Percentiles rank a stretch among this genome's conserved stretches.
Evolutionary conservation across 2,797 vertebrate species (phyloP).

Genomic region (Miichthys miiuy): DNA sequence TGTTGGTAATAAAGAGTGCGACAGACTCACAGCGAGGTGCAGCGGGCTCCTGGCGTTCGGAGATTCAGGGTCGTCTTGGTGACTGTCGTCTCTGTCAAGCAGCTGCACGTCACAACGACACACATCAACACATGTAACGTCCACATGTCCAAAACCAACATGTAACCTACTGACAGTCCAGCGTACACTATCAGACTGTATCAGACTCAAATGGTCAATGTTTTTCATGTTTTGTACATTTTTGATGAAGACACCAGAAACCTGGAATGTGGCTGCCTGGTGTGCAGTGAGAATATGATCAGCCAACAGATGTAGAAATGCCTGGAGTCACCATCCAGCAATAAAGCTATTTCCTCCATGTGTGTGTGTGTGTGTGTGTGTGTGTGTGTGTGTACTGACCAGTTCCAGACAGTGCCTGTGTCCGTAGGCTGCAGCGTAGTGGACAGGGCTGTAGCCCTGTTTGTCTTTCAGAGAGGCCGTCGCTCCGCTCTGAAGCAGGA

Average conservation of each 20-base stretch:
- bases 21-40: conserved; percentile 93
- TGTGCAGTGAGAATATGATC: conserved; percentile 18
- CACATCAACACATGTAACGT: not conserved
- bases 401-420: conserved; percentile 95
- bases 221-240: not conserved
- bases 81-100: conserved; percentile 89
- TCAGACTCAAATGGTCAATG: not conserved
- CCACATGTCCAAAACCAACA: not conserved
- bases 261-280: not conserved
- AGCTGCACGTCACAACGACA: conserved; percentile 84
- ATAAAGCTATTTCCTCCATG: conserved; percentile 39
- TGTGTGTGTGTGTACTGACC: conserved; percentile 83
- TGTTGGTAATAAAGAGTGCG: no score
- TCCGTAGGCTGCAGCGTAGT: conserved; percentile 97
- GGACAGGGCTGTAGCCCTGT: conserved; percentile 94
- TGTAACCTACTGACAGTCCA: not conserved
- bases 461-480: conserved; percentile 92
- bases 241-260: not conserved
- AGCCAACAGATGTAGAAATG: conserved; percentile 35
- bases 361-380: not conserved
- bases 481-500: conserved; percentile 94
- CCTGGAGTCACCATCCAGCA: conserved; percentile 17
- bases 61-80: conserved; percentile 88
- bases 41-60: conserved; percentile 90
- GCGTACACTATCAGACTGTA: not conserved